Base-by-base conservation (phyloP, 2,797 vertebrate genomes). In the Phrynocephalus forsythii region DNA sequence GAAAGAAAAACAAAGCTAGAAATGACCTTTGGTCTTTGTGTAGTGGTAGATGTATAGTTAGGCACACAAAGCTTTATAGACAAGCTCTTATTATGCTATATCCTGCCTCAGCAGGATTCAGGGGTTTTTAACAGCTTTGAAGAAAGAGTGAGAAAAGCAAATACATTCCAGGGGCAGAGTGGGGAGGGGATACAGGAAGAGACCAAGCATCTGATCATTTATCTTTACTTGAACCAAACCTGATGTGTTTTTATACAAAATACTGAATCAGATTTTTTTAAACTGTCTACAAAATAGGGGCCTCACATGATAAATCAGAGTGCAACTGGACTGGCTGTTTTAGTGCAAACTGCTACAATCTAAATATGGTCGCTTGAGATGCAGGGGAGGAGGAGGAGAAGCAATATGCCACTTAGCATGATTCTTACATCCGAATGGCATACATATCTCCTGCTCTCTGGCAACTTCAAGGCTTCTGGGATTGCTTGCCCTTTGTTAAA, bases 1-100 rank as follows among this genome's bases (percentile, higher is more conserved):
- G 90, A 48, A 67, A 90, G 88, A 26, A 82, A 44, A 92, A 84
- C 6, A 91, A 89, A 95, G 95, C 72, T 88, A 1, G 91, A 0
- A 0, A 92, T 67, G 91, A 68, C 75, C 8, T 69, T 91, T 5
- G 1, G 1, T 91, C 79, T 87, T 75, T 28, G 26, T 92, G 52
- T 92, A n/a, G 2, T 66, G 5, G n/a, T 30, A 82, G 75, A 28
- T 28, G 18, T 63, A 85, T 48, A 82, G 0, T 2, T 75, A 81
- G 79, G 33, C 33, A 24, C 30, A 86, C 52, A 33, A 75, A 87
- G 85, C 0, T 0, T 87, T 88, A 22, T 68, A n/a, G 76, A 52
- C 82, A 80, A 77, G 50, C 83, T 84, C 79, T 33, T 76, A 84
- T 90, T 92, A 1, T 20, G 68, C 63, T 86, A 77, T 0, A 0